A percentile compares a stretch with the other conserved stretches of the same genome.
phyloP scores from a whole-genome alignment of 2,113 vertebrate genomes.

The Danionella cerebrum region DNA sequence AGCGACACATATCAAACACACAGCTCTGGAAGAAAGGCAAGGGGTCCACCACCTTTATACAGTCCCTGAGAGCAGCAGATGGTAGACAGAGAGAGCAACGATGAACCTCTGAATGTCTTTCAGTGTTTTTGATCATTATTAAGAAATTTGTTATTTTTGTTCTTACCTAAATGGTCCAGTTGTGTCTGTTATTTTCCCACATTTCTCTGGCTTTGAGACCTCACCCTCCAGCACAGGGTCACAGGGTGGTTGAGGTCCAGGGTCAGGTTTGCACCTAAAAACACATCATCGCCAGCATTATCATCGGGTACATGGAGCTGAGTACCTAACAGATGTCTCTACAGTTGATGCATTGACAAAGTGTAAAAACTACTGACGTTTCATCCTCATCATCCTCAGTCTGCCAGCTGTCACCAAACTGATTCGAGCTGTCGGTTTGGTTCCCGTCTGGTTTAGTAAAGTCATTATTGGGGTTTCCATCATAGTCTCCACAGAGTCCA shows the following conservation, averaged over 20 bases:
- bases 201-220: slow-evolving; percentile 60
- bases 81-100: not conserved
- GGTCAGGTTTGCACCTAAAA: slow-evolving; percentile 57
- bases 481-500: slow-evolving; percentile 74
- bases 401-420: slow-evolving; percentile 74
- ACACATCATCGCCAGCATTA: not conserved
- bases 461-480: slow-evolving; percentile 63
- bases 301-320: not conserved
- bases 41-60: slow-evolving; percentile 59
- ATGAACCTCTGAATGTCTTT: not conserved
- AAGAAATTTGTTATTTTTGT: not conserved
- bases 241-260: slow-evolving; percentile 54
- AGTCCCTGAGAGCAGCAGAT: slow-evolving; percentile 52
- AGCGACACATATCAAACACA: slow-evolving; percentile 71
- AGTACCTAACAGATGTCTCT: not conserved
- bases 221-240: slow-evolving; percentile 51
- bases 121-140: not conserved
- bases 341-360: not conserved
- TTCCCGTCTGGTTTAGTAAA: slow-evolving; percentile 61
- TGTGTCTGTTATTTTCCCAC: slow-evolving; percentile 59
- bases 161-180: slow-evolving; percentile 65
- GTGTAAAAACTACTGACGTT: slow-evolving; percentile 48
- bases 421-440: slow-evolving; percentile 37
- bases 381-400: slow-evolving; percentile 56
- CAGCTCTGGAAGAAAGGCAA: slow-evolving; percentile 66